Evolutionary conservation across 2,888 invertebrate species (phyloP), one percentile per base, ranked within the genome.

Genomic region (Cataglyphis albicans): DNA sequence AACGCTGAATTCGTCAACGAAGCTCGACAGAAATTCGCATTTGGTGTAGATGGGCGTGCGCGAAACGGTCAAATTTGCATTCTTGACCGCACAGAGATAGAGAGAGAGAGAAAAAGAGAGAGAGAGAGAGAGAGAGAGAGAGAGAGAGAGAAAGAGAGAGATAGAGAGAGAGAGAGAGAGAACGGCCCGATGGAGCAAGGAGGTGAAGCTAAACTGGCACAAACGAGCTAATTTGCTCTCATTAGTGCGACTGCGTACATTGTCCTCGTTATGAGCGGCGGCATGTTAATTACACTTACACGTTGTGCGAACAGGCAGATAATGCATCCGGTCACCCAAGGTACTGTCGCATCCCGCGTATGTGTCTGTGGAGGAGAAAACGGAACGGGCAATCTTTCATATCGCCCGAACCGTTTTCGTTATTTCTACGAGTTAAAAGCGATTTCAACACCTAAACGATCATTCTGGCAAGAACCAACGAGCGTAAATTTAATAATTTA

Each of bases 191-290:
- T 48, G 85, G 82, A 84, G 89, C 88, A 89, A 91, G 90, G 87
- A 89, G 90, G 88, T 75, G 86, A 87, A 84, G 85, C 90, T 90
- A 91, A 91, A 90, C 90, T 90, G 91, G 89, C 91, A 89, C 90
- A 90, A 90, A 91, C 88, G 91, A 92, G 91, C 91, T 92, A 92
- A 92, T 92, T 92, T 92, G 91, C 89, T 91, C 92, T 92, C 92
- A 92, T 92, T 92, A 92, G 91, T 88, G 88, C 84, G 88, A 90
- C 90, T 90, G 90, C 90, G 89, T 90, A 86, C 88, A 86, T 89
- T 90, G 89, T 86, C 87, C 90, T 89, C 90, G 91, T 92, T 91
- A 92, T 90, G 91, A 87, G 87, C 85, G 83, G 86, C 81, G 87
- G 84, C 87, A 91, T 90, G 92, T 92, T 92, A 92, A 91, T 92